Evolutionary conservation across 2,797 vertebrate species (phyloP).

Genomic region (Sparus aurata): DNA sequence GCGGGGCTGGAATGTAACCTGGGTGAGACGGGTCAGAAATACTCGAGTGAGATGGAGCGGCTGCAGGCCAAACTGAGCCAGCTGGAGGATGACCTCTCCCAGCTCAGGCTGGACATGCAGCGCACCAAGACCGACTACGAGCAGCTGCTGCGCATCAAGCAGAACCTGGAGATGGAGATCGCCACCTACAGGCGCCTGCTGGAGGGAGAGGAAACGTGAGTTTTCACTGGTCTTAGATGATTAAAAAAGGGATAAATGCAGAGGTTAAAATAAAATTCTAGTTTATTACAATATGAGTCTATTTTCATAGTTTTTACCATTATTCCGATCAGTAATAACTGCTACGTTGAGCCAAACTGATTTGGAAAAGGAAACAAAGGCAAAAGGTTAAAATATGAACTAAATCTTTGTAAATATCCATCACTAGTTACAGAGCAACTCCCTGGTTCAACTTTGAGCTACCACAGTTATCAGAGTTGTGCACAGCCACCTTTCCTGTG

Average conservation of each 20-base stretch:
- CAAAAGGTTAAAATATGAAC: background rate
- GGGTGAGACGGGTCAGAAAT: conserved; percentile 83
- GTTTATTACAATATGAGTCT: background rate
- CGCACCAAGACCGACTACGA: conserved; percentile 88
- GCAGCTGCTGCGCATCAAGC: conserved; percentile 88
- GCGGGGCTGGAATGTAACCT: conserved; percentile 86
- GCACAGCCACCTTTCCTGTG: background rate
- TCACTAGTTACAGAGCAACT: background rate
- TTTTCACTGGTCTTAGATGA: background rate
- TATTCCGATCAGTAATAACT: background rate
- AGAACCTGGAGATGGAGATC: conserved; percentile 89
- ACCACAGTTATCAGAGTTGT: background rate
- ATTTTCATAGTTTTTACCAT: background rate
- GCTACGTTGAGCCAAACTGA: background rate
- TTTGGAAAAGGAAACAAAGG: background rate
- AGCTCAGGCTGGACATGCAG: conserved; percentile 86
- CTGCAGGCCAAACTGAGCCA: conserved; percentile 86
- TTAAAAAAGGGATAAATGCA: background rate
- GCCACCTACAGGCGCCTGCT: conserved; percentile 88
- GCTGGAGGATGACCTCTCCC: conserved; percentile 88
- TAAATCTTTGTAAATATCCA: background rate
- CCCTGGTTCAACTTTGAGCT: background rate
- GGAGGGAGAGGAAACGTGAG: conserved; percentile 86
- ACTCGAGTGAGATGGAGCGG: conserved; percentile 85
- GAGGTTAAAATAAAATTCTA: background rate